These are phyloP conservation scores for Neosilurus mollespiculum DNA, from an alignment of 2,797 vertebrate genomes.

Conservation along the genomic window DNA sequence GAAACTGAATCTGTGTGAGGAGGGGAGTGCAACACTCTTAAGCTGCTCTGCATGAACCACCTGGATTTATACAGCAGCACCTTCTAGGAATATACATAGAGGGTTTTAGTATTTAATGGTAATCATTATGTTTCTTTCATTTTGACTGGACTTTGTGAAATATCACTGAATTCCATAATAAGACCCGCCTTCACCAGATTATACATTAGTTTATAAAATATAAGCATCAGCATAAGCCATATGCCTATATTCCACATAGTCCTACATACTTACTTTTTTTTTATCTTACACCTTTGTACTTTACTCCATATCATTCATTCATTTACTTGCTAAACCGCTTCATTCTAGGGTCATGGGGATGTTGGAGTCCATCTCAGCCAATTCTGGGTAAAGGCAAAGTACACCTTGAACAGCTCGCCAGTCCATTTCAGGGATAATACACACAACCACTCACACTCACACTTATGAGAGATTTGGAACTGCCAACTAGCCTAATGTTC, in stretches of 20 bases:
- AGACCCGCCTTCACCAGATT: neutral
- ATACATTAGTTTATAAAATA: neutral
- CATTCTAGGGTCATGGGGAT: too few relatives aligned
- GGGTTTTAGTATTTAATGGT: neutral
- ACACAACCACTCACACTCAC: too few relatives aligned
- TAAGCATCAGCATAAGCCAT: neutral
- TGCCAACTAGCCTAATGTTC: too few relatives aligned
- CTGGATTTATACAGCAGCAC: slow-evolving; percentile 14
- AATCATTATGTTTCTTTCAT: neutral
- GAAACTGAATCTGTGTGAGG: slow-evolving; percentile 39
- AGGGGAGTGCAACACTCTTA: slow-evolving; percentile 27
- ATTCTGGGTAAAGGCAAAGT: too few relatives aligned
- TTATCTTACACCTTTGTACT: too few relatives aligned
- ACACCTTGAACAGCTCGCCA: too few relatives aligned
- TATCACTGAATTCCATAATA: neutral
- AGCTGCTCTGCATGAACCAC: slow-evolving; percentile 37
- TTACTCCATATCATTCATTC: too few relatives aligned
- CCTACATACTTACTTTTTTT: too few relatives aligned
- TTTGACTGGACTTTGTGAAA: neutral
- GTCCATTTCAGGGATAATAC: too few relatives aligned
- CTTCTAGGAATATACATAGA: slow-evolving; percentile 30
- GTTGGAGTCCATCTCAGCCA: too few relatives aligned
- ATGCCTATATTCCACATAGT: neutral
- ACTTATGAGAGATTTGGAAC: too few relatives aligned
- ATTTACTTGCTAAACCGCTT: too few relatives aligned